Evolutionary conservation across 2,113 vertebrate genomes (phyloP).

Genomic region (Anarhynchus alexandrinus): DNA sequence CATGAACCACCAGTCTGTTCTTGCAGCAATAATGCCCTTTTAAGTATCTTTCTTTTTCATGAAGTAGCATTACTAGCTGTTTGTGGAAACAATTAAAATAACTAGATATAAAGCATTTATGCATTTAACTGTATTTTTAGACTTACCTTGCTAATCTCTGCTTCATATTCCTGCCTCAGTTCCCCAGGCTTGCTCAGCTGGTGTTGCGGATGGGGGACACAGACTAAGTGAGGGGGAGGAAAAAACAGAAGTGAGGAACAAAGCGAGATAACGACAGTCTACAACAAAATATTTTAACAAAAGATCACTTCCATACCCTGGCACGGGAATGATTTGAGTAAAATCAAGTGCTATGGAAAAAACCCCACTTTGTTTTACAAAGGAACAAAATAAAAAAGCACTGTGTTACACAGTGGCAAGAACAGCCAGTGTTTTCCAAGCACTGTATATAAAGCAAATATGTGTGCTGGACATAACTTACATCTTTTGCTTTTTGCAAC

Average conservation of each 20-base stretch:
- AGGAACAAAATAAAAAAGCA: neutral
- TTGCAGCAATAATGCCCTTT: neutral
- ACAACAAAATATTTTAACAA: neutral
- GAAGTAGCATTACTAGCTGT: neutral
- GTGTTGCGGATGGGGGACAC: constrained; percentile 48
- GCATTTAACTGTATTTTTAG: neutral
- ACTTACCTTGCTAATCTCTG: constrained; percentile 78
- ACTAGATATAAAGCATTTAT: neutral
- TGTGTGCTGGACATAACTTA: neutral
- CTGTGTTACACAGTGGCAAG: accelerated
- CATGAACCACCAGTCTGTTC: neutral
- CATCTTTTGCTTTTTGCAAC: neutral
- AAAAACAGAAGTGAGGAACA: neutral
- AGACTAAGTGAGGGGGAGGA: constrained; percentile 45
- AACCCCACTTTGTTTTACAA: neutral
- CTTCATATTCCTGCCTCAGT: constrained; percentile 79
- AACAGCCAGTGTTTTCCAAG: neutral
- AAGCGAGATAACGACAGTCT: neutral
- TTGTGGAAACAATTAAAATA: neutral
- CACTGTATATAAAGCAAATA: neutral
- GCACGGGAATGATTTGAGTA: neutral
- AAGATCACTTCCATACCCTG: neutral
- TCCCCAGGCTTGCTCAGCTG: constrained; percentile 79
- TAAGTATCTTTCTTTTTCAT: neutral
- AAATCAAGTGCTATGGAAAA: neutral